These are phyloP conservation scores for Lochmaea crataegi DNA, from an alignment of 2,888 invertebrate genomes.

Conservation along the genomic window DNA sequence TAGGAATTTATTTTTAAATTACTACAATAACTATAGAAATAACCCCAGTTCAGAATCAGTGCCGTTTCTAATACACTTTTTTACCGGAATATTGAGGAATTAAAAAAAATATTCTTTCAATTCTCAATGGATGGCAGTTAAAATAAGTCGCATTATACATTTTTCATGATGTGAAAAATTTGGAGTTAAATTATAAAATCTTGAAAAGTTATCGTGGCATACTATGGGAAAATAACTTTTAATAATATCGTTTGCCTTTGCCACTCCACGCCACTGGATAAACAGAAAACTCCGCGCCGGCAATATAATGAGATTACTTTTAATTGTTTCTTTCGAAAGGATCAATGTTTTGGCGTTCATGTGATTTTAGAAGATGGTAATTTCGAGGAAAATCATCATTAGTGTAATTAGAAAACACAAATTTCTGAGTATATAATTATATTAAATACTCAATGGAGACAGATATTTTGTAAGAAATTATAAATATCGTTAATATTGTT, in stretches of 20 bases:
- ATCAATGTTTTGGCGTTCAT: slow-evolving; percentile 17
- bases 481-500: not conserved
- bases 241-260: not conserved
- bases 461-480: not conserved
- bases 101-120: no score
- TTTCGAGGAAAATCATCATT: slow-evolving; percentile 13
- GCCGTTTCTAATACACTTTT: no score
- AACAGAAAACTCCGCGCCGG: not conserved
- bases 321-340: slow-evolving; percentile 18
- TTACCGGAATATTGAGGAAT: no score
- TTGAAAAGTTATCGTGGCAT: not conserved
- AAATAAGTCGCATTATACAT: no score
- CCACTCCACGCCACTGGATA: not conserved
- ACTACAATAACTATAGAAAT: no score
- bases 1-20: no score
- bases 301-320: slow-evolving; percentile 25
- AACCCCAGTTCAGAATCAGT: no score
- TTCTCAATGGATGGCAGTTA: no score
- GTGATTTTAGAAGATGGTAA: slow-evolving; percentile 13
- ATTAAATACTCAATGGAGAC: not conserved
- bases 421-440: slow-evolving; percentile 8
- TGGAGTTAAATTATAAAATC: no score
- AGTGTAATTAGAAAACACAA: slow-evolving; percentile 18
- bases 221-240: not conserved
- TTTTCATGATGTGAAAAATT: no score